Evolutionary conservation across 1,140 invertebrate species (phyloP), one percentile per base, ranked within the genome.

Genomic region (Heterodera carotae): DNA sequence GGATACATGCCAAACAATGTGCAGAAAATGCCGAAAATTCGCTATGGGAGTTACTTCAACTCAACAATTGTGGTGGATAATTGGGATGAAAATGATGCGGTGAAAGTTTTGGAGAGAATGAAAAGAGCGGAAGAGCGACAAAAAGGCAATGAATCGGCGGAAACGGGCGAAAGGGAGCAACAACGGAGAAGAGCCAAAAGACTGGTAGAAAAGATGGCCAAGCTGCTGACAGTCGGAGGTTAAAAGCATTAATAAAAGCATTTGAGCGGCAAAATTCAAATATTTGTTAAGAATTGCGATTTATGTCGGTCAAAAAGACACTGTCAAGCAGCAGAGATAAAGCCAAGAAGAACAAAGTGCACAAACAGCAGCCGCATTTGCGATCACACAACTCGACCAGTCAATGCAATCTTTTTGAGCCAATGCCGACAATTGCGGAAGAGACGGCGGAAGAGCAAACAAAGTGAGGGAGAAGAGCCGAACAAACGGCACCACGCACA

Each of bases 351-450:
- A 7, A 25, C 15, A 59, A 70, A n/a, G 25, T 22, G 10, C 31
- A 48, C 31, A 25, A 72, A 59, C 48, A 72, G 27, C 48, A 62
- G 48, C 48, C 62, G 31, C 72, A 64, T 2, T 56, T 66, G 36
- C 53, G 64, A 12, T 66, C 62, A n/a, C 62, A 31, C 62, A 66
- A 66, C 34, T 62, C 56, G 29, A 34, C 48, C 64, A n/a, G n/a
- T n/a, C 64, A 39, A 25, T 74, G 39, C 25, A 43, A 29, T 53
- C 22, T 33, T 2, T 74, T 74, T 36, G 72, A 74, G 34, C 72
- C 72, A 36, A 74, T 74, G 72, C 72, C 72, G 27, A 74, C 72
- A 66, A 74, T 74, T 34, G 33, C n/a, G 64, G 72, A 74, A 36
- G 56, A 74, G 39, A 64, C 59, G 31, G 72, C n/a, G n/a, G n/a